Evolutionary conservation across 2,888 invertebrate species (phyloP).

Genomic region (Apotomis capreana): DNA sequence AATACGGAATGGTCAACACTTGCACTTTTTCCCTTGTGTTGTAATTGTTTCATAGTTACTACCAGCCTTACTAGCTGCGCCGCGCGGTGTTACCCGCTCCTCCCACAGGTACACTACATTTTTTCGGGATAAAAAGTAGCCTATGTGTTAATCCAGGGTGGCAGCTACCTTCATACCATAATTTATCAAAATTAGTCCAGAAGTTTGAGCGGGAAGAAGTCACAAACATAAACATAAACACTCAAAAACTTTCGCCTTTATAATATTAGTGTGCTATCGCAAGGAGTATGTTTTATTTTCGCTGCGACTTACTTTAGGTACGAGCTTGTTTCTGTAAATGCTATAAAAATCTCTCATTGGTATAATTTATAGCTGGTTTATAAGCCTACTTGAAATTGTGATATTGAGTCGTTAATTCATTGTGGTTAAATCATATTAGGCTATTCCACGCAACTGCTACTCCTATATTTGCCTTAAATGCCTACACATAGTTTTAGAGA

Average conservation of each 20-base stretch:
- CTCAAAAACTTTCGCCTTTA: too few species aligned
- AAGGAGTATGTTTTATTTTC: neutral
- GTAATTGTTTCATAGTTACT: constrained; percentile 6
- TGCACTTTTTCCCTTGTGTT: constrained; percentile 3
- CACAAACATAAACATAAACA: too few species aligned
- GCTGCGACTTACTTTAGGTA: neutral
- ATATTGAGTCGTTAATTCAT: neutral
- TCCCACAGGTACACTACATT: too few species aligned
- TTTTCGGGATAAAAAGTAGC: too few species aligned
- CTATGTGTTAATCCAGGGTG: too few species aligned
- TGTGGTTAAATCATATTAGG: neutral
- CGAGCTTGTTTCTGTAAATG: neutral
- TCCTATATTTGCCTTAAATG: neutral
- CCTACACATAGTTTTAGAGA: too few species aligned
- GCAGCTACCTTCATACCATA: too few species aligned
- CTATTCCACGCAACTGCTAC: neutral
- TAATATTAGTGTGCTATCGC: neutral
- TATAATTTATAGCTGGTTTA: neutral
- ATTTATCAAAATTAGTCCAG: too few species aligned
- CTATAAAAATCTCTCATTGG: neutral
- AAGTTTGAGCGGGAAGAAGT: too few species aligned
- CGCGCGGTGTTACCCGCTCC: too few species aligned
- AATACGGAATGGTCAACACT: constrained; percentile 33
- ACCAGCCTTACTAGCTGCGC: neutral
- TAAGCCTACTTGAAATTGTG: neutral